phyloP scores from a whole-genome alignment of 1,140 invertebrate genomes.

The Teleogryllus occipitalis region DNA sequence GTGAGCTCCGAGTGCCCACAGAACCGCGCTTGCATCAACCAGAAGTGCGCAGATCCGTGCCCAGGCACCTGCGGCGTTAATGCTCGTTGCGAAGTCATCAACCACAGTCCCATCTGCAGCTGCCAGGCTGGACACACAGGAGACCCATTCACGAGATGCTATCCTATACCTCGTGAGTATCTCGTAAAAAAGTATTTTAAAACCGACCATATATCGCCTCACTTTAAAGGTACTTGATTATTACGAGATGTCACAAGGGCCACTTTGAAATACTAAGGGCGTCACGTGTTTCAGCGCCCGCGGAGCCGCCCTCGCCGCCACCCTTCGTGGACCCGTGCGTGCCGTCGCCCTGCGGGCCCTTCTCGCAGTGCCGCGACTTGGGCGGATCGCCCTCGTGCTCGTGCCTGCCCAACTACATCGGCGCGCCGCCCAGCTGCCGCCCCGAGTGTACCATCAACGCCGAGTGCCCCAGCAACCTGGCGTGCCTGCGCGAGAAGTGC shows the following conservation, averaged over 20 bases:
- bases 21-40: constrained; percentile 50
- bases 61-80: constrained; percentile 54
- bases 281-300: constrained; percentile 31
- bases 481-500: constrained; percentile 51
- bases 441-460: constrained; percentile 65
- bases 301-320: constrained; percentile 25
- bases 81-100: constrained; percentile 44
- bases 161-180: constrained; percentile 37
- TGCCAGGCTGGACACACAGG: constrained; percentile 39
- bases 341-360: constrained; percentile 57
- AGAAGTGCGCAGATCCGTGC: constrained; percentile 59
- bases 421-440: constrained; percentile 37
- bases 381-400: constrained; percentile 30
- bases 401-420: constrained; percentile 30
- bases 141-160: constrained; percentile 45
- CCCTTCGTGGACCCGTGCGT: constrained; percentile 47
- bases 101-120: constrained; percentile 44
- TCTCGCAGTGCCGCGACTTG: constrained; percentile 28
- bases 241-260: too few species aligned
- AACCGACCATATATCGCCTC: too few species aligned
- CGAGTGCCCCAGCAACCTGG: constrained; percentile 51
- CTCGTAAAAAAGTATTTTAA: not conserved
- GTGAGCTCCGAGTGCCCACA: constrained; percentile 51
- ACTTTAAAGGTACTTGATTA: too few species aligned
- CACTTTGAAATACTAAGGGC: not conserved